A percentile compares a stretch with the other conserved stretches of the same genome.
phyloP scores from a whole-genome alignment of 2,888 invertebrate species.

The Dasypogon diadema region DNA sequence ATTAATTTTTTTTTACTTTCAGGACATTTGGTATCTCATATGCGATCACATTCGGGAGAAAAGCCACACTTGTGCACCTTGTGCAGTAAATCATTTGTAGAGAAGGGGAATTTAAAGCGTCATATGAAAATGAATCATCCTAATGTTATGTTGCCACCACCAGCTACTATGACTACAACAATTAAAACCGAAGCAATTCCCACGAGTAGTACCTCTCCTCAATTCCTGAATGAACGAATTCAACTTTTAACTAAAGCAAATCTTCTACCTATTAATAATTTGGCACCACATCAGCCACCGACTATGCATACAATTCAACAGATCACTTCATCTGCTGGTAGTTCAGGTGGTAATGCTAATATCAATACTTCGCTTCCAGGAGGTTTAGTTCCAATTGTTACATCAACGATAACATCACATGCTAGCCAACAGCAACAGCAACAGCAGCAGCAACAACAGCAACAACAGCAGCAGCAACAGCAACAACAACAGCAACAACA shows the following conservation, averaged over 20 bases:
- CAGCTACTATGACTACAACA: constrained; percentile 67
- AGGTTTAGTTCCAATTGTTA: constrained; percentile 66
- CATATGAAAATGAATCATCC: constrained; percentile 80
- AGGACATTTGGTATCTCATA: constrained; percentile 81
- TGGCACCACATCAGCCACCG: constrained; percentile 66
- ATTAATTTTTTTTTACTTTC: not conserved
- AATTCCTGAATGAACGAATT: constrained; percentile 55
- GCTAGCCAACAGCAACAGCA: constrained; percentile 65
- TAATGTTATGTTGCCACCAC: constrained; percentile 69
- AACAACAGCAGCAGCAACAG: constrained; percentile 62
- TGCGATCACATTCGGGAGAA: constrained; percentile 79
- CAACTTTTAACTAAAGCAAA: constrained; percentile 53
- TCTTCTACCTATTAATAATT: constrained; percentile 56
- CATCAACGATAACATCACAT: constrained; percentile 67
- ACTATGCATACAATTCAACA: constrained; percentile 69
- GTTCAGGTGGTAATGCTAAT: constrained; percentile 59
- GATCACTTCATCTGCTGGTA: constrained; percentile 64
- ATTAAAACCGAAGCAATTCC: constrained; percentile 61
- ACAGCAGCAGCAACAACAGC: constrained; percentile 60
- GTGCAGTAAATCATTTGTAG: constrained; percentile 83
- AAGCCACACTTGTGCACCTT: constrained; percentile 75
- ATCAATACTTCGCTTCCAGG: constrained; percentile 61
- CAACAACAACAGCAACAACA: constrained; percentile 60
- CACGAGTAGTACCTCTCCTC: constrained; percentile 37
- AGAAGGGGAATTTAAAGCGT: constrained; percentile 82